Base-by-base conservation (phyloP, 37 sponge, comb jelly and placozoan genomes). In the Eunapius fragilis region DNA sequence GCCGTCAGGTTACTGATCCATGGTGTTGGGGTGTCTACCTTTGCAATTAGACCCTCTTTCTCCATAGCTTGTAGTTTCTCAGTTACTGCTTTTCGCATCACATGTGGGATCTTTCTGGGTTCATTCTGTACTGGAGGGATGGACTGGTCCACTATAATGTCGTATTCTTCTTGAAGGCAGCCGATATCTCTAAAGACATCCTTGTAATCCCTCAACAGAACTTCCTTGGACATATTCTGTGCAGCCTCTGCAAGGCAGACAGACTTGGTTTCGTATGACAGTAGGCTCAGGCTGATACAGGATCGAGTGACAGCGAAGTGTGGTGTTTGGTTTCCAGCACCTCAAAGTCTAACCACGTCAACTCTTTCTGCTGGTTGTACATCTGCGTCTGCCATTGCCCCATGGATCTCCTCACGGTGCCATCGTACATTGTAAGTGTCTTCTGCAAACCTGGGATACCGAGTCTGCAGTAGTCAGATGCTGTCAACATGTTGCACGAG, bases 21-120 rank as follows among this genome's bases (percentile, higher is more conserved):
- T 1, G 79, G 81, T 32, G 90, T 90, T 37, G 90, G 85, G 23
- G 67, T 82, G 17, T 77, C 78, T 36, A 90, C 90, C 13, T 47
- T 70, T 28, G 50, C 23, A 25, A 89, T 85, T 25, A 83, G 33
- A 10, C 68, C 72, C 3, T 78, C 48, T 34, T 86, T 69, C 80
- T 36, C 77, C 80, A 85, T 25, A 5, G 26, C 68, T 36, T 77
- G 27, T 27, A 77, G 38, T 77, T 85, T 82, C 50, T 49, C 68
- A 26, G 25, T 80, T 74, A 58, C 78, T 35, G 78, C 78, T 41
- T 11, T 31, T 35, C 69, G 31, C 75, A 84, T 38, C 47, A 76
- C 67, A 30, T 76, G 49, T 84, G 85, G 76, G 26, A 84, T 75
- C 68, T 27, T 41, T 27, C 80, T 79, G n/a, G 80, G 80, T 9